phyloP scores from a whole-genome alignment of 2,888 invertebrate genomes.

The Lepidocyrtoides sp. region DNA sequence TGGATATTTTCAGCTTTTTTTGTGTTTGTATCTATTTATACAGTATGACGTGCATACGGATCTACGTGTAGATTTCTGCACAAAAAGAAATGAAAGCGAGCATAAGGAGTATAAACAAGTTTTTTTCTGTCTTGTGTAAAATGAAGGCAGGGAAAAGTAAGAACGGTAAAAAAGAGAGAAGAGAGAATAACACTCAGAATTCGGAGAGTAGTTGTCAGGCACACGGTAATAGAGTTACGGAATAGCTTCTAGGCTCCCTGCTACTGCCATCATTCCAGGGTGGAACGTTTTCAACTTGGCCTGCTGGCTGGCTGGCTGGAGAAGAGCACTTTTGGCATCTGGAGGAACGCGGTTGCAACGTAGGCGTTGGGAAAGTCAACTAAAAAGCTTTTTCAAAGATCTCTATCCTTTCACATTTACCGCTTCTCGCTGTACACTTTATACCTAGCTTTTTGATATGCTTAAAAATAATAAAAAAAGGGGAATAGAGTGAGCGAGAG shows the following conservation, averaged over 20 bases:
- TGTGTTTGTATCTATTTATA: conserved; percentile 56
- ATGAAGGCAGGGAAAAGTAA: conserved; percentile 6
- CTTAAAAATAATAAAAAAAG: not conserved
- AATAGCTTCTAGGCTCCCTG: conserved; percentile 74
- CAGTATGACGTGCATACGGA: conserved; percentile 44
- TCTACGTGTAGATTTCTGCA: not conserved
- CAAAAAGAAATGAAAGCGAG: conserved; percentile 13
- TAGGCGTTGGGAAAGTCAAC: conserved; percentile 65
- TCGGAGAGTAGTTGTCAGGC: conserved; percentile 69
- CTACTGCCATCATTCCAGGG: conserved; percentile 48
- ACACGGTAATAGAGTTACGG: conserved; percentile 77
- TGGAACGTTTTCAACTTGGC: conserved; percentile 25
- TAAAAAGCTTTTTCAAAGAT: conserved; percentile 45
- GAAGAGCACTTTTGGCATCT: conserved; percentile 55
- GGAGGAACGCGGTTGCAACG: conserved; percentile 49
- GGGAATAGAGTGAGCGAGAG: not conserved
- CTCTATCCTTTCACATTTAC: conserved; percentile 13
- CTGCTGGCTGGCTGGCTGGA: not conserved
- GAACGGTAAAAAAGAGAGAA: not conserved
- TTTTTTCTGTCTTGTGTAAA: conserved; percentile 54
- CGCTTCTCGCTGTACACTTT: conserved; percentile 27
- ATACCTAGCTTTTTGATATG: not conserved
- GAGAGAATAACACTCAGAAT: conserved; percentile 59
- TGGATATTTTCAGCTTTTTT: conserved; percentile 73
- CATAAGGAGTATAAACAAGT: conserved; percentile 28